Percentiles rank a stretch among this genome's conserved stretches.
These are phyloP conservation scores for Tragelaphus strepsiceros DNA, from an alignment of 2,113 vertebrate genomes.

Conservation along the genomic window DNA sequence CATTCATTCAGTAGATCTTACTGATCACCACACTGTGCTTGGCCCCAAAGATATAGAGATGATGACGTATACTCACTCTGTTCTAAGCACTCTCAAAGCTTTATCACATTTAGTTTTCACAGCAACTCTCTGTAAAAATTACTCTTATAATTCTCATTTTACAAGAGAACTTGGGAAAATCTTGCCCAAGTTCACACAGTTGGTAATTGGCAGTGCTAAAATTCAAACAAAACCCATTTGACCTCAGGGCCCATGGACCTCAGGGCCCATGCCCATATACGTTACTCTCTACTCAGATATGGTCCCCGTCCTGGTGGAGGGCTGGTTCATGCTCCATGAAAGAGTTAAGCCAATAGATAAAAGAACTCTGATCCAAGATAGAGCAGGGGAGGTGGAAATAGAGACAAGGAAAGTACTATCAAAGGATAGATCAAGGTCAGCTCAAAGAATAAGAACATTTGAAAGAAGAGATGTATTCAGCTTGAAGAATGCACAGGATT, in stretches of 20 bases:
- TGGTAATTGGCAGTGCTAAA: neutral
- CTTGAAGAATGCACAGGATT: neutral
- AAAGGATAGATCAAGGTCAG: neutral
- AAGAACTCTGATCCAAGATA: neutral
- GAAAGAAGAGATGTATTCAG: neutral
- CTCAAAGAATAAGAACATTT: neutral
- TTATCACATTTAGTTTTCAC: neutral
- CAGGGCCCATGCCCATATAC: neutral
- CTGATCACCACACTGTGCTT: neutral
- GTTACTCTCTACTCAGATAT: neutral
- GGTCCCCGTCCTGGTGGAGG: neutral
- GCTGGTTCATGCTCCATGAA: neutral
- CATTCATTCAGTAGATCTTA: neutral
- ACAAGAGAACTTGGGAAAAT: neutral
- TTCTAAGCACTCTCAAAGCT: neutral
- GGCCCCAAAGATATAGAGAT: neutral
- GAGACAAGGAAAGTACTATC: neutral
- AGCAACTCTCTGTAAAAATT: neutral
- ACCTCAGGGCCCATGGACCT: neutral
- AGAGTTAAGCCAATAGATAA: conserved; percentile 5
- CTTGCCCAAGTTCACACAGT: neutral
- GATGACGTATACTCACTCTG: neutral
- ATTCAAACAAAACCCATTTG: neutral
- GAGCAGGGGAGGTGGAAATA: neutral
- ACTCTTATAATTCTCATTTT: neutral